phyloP scores from a whole-genome alignment of 1,140 invertebrate genomes.

The Hetaerina americana region DNA sequence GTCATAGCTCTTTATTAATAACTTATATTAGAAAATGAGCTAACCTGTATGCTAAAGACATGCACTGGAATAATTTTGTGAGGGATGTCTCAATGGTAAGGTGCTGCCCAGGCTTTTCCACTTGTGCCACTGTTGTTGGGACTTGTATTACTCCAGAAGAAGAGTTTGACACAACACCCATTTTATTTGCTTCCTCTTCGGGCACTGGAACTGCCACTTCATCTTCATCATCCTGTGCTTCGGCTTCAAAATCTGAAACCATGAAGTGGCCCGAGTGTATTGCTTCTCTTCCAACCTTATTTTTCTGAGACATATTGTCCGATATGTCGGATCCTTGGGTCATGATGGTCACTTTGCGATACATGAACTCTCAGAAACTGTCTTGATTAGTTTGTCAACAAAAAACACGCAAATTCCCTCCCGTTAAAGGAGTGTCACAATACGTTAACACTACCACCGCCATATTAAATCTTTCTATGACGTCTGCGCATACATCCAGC shows the following conservation, averaged over 20 bases:
- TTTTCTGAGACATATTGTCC: slow-evolving; percentile 9
- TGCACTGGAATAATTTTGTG: slow-evolving; percentile 90
- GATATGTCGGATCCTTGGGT: slow-evolving; percentile 11
- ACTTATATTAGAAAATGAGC: slow-evolving; percentile 17
- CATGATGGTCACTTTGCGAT: slow-evolving; percentile 14
- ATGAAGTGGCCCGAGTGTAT: slow-evolving; percentile 98
- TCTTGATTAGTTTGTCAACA: slow-evolving; percentile 9
- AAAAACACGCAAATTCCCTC: slow-evolving; percentile 1
- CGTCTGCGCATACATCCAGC: background rate
- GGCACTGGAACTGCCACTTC: slow-evolving; percentile 61
- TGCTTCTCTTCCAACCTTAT: slow-evolving; percentile 40
- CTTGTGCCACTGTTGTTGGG: slow-evolving; percentile 22
- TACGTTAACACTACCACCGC: background rate
- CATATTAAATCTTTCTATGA: background rate
- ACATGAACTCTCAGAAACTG: slow-evolving; percentile 12
- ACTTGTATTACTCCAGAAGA: slow-evolving; percentile 16
- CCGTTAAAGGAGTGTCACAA: background rate
- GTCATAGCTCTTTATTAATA: too few relatives aligned
- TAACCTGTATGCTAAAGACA: slow-evolving; percentile 93
- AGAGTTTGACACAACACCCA: slow-evolving; percentile 9
- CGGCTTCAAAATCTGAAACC: slow-evolving; percentile 91
- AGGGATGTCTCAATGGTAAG: slow-evolving; percentile 85
- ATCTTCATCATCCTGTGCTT: slow-evolving; percentile 79
- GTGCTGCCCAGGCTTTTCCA: slow-evolving; percentile 36
- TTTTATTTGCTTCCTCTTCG: slow-evolving; percentile 36